A percentile compares a stretch with the other conserved stretches of the same genome.
Evolutionary conservation across 2,888 invertebrate genomes (phyloP).

Genomic region (Diarsia dahlii): DNA sequence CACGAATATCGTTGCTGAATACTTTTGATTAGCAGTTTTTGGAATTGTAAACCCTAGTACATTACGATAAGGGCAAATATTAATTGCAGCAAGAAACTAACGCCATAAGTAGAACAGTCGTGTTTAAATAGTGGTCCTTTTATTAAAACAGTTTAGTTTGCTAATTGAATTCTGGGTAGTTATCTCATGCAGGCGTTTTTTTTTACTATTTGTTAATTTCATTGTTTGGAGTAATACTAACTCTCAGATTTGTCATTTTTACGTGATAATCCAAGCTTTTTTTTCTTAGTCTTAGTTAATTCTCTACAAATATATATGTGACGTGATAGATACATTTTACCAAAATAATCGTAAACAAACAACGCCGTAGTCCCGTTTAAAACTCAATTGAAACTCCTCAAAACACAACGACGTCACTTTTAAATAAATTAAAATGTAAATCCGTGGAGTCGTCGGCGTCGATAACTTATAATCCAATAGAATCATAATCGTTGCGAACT

Average conservation of each 20-base stretch:
- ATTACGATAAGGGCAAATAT: constrained; percentile 29
- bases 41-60: constrained; percentile 38
- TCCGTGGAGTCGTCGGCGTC: constrained; percentile 7
- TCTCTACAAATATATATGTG: neutral
- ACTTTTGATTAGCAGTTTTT: constrained; percentile 32
- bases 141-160: constrained; percentile 29
- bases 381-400: constrained; percentile 10
- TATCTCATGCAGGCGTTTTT: neutral
- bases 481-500: constrained; percentile 49
- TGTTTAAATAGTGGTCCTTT: constrained; percentile 37
- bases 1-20: constrained; percentile 49
- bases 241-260: neutral
- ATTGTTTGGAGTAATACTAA: neutral
- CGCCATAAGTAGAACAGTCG: constrained; percentile 13
- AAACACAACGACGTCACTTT: constrained; percentile 22
- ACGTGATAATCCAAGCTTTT: too few relatives aligned
- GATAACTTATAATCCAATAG: constrained; percentile 48
- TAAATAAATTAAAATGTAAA: constrained; percentile 45
- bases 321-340: neutral
- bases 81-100: constrained; percentile 19
- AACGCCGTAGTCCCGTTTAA: neutral
- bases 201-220: neutral
- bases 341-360: neutral
- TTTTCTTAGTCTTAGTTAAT: neutral
- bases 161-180: constrained; percentile 8